Base-by-base conservation (phyloP, 1,140 invertebrate species). In the Lepidurus packardi region DNA sequence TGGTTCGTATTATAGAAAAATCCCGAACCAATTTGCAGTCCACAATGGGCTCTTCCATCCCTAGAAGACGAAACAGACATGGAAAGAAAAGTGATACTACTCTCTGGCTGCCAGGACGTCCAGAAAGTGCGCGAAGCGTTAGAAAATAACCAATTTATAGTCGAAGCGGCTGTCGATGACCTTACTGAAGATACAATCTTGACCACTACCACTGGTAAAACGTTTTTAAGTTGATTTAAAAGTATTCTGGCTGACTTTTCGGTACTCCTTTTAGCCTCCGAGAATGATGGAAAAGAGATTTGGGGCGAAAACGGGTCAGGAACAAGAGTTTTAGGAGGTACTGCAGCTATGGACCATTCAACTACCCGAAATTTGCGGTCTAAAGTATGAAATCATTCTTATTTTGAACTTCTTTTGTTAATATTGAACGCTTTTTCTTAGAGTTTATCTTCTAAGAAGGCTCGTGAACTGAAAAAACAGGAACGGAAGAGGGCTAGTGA, bases 71-170 rank as follows among this genome's bases (percentile, higher is more conserved):
- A 82, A 73, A 78, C 81, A 44, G 82, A 82, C 21, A 77, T 82
- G 7, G 81, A 81, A 13, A 76, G 79, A 43, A 79, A 82, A 41
- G 81, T 81, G 5, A 80, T 82, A 47, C 44, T 77, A 41, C 79
- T 80, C 75, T 81, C 82, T 6, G 80, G 80, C 65, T 80, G 78
- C 73, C 78, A 74, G 10, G 81, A 82, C 78, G 74, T 81, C 11
- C 73, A 43, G 11, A 78, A 80, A 73, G 78, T 82, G 65, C 78
- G 81, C 43, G 80, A 82, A 16, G 76, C 81, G 24, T 75, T 82
- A 24, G 65, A 78, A 41, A 78, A 43, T 13, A 78, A 78, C 25
- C 75, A 21, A 11, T 73, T 45, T 25, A 78, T 75, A 73, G 9
- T 78, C 24, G 78, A 78, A 34, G 78, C 78, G 43, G 43, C 78